phyloP scores from a whole-genome alignment of 2,888 invertebrate species.

The Oligia latruncula region DNA sequence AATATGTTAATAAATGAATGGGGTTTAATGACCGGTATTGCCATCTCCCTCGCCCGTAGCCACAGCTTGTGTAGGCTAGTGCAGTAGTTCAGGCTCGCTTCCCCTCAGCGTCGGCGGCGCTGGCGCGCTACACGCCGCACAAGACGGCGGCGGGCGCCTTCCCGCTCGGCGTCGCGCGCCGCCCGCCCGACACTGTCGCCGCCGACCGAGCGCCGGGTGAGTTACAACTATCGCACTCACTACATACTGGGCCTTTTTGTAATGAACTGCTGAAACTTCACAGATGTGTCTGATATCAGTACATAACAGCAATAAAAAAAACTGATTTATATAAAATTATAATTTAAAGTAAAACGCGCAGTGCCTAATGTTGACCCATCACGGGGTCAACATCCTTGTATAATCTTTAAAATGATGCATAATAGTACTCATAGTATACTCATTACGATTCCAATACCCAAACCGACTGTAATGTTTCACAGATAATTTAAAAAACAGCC shows the following conservation, averaged over 20 bases:
- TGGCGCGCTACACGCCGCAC: conserved; percentile 96
- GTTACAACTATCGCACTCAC: not conserved
- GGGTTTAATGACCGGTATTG: not conserved
- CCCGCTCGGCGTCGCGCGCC: conserved; percentile 94
- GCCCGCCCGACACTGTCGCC: conserved; percentile 9
- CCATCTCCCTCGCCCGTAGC: not conserved
- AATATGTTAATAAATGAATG: not conserved
- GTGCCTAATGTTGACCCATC: too few species aligned
- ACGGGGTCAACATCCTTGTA: not conserved
- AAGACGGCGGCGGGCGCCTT: conserved; percentile 93
- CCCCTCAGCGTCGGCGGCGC: conserved; percentile 92
- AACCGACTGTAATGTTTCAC: not conserved
- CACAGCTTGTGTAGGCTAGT: not conserved
- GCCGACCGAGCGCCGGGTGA: conserved; percentile 13
- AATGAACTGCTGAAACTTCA: not conserved
- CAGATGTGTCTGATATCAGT: not conserved
- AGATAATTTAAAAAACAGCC: not conserved
- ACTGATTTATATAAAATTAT: not conserved
- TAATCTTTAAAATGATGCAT: not conserved
- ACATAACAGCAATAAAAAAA: too few species aligned
- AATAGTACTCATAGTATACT: not conserved
- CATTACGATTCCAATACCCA: not conserved
- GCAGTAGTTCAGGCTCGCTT: conserved; percentile 18
- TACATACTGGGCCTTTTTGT: not conserved
- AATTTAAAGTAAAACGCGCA: not conserved